These are phyloP conservation scores for Loxodonta africana DNA, from an alignment of 2,113 vertebrate genomes.

Conservation along the genomic window DNA sequence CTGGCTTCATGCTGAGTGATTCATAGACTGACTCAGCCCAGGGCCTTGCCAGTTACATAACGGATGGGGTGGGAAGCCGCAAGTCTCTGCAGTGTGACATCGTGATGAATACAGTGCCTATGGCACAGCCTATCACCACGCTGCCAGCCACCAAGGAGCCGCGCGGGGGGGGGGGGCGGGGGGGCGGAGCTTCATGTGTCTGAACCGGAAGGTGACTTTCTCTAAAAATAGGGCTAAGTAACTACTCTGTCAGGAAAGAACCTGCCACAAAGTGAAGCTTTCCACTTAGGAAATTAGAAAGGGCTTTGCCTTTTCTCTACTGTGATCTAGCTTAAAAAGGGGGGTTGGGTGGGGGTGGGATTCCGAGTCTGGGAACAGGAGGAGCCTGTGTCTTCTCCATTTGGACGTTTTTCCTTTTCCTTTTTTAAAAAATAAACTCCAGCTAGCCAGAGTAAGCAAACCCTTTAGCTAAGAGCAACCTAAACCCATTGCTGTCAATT, in stretches of 20 bases:
- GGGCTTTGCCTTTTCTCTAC: slow-evolving; percentile 29
- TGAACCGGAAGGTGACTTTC: background rate
- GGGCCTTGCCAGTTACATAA: slow-evolving; percentile 24
- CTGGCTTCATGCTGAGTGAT: slow-evolving; percentile 59
- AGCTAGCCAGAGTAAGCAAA: background rate
- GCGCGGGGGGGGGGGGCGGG: background rate
- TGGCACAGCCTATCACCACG: background rate
- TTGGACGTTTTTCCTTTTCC: background rate
- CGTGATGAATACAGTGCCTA: slow-evolving; percentile 51
- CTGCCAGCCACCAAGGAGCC: background rate
- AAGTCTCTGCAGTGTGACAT: background rate
- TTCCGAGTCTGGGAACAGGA: background rate
- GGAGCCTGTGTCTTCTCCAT: background rate
- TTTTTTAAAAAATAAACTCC: background rate
- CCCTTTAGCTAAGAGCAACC: background rate
- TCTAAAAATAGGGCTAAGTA: slow-evolving; percentile 22
- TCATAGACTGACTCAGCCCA: slow-evolving; percentile 69
- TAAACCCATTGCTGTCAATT: no score
- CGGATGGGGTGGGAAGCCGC: background rate
- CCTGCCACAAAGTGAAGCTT: background rate
- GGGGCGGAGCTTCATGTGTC: background rate
- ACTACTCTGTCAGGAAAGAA: slow-evolving; percentile 26
- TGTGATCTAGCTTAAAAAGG: background rate
- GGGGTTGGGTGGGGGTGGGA: background rate
- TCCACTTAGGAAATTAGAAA: slow-evolving; percentile 22